phyloP scores from a whole-genome alignment of 2,113 vertebrate genomes.

The Colaptes auratus region DNA sequence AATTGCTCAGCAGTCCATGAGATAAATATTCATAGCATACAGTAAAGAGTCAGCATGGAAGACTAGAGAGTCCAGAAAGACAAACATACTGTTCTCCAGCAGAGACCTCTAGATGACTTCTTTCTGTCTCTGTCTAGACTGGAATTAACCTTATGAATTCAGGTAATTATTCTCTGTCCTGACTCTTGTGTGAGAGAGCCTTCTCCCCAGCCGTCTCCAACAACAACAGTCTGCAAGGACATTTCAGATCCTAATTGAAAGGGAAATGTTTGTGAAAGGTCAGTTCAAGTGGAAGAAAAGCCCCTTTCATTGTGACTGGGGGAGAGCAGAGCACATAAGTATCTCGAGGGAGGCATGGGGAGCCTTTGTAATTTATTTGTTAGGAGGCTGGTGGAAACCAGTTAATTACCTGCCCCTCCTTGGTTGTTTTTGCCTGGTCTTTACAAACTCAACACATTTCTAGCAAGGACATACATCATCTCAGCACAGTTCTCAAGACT shows the following conservation, averaged over 20 bases:
- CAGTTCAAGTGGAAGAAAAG: conserved; percentile 41
- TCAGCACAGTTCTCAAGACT: not conserved
- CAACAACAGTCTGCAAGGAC: not conserved
- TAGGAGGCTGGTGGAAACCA: not conserved
- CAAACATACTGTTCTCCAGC: not conserved
- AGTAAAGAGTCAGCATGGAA: not conserved
- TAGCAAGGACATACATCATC: not conserved
- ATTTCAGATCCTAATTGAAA: conserved; percentile 43
- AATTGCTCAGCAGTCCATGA: not conserved
- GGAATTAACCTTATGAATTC: conserved; percentile 42
- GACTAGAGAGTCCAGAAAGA: not conserved
- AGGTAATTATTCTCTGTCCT: conserved; percentile 33
- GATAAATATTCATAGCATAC: not conserved
- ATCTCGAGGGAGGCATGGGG: not conserved
- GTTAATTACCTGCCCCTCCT: not conserved
- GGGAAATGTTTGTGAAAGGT: conserved; percentile 47
- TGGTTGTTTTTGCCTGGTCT: not conserved
- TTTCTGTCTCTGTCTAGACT: not conserved
- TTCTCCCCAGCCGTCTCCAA: not conserved
- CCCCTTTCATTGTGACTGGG: not conserved
- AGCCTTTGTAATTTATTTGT: conserved; percentile 12
- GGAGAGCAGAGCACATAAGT: not conserved
- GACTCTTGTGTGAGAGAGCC: not conserved
- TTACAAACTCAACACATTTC: not conserved
- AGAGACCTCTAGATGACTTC: conserved; percentile 7